Evolutionary conservation across 2,888 invertebrate genomes (phyloP).

Genomic region (Phlogophora meticulosa): DNA sequence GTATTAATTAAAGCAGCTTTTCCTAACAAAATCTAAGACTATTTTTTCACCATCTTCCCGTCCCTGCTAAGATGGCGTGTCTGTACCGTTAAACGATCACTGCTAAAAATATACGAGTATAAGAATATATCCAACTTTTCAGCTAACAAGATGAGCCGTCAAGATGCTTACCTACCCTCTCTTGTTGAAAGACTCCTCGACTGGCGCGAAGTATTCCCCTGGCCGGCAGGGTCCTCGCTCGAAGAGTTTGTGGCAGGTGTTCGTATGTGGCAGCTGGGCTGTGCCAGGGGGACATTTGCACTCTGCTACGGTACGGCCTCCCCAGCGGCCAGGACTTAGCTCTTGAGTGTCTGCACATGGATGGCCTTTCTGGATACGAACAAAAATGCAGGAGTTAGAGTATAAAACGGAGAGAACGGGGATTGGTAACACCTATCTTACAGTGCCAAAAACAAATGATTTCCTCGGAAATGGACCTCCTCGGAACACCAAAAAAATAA

Average conservation of each 20-base stretch:
- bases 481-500: background rate
- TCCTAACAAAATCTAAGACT: no score
- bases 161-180: slow-evolving; percentile 89
- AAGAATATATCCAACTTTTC: slow-evolving; percentile 40
- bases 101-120: background rate
- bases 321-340: slow-evolving; percentile 92
- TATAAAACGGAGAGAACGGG: no score
- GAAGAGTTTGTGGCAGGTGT: slow-evolving; percentile 94
- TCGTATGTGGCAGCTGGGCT: slow-evolving; percentile 93
- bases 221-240: slow-evolving; percentile 93
- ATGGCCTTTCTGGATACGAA: slow-evolving; percentile 91
- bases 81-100: background rate
- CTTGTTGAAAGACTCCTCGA: slow-evolving; percentile 89
- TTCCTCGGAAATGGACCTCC: no score
- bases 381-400: background rate
- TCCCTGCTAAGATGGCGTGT: no score
- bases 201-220: slow-evolving; percentile 95
- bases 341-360: slow-evolving; percentile 97
- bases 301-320: slow-evolving; percentile 92
- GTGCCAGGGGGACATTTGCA: slow-evolving; percentile 96
- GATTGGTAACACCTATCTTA: no score
- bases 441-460: no score
- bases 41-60: no score
- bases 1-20: no score
- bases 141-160: slow-evolving; percentile 60